Evolutionary conservation across 2,113 vertebrate species (phyloP).

Genomic region (Casuarius casuarius): DNA sequence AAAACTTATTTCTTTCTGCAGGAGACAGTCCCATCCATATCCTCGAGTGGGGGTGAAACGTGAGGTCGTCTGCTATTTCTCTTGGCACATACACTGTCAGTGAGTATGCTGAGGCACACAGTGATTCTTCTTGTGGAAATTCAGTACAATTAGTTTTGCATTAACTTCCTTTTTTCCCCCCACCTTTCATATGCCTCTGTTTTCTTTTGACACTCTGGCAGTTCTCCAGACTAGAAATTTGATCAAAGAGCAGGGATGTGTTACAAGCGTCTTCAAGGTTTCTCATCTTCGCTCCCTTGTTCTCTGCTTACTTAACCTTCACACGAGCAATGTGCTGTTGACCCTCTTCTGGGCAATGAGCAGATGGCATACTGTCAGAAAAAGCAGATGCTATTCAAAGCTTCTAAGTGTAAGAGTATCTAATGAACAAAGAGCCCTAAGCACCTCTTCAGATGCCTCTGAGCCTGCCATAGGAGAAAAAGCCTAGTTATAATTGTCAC

Average conservation of each 20-base stretch:
- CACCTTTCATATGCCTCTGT: neutral
- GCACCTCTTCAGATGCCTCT: neutral
- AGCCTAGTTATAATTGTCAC: neutral
- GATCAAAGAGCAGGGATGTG: neutral
- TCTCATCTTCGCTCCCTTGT: neutral
- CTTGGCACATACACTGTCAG: neutral
- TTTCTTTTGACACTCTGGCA: neutral
- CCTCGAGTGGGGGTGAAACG: neutral
- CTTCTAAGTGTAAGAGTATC: neutral
- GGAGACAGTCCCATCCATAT: neutral
- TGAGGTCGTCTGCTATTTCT: neutral
- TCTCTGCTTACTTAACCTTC: neutral
- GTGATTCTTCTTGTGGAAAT: neutral
- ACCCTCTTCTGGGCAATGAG: neutral
- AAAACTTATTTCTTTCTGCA: neutral
- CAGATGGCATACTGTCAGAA: neutral
- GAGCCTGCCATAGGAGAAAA: neutral
- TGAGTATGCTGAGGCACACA: neutral
- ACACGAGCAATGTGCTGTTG: rapidly evolving
- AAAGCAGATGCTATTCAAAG: neutral
- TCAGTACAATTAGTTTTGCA: neutral
- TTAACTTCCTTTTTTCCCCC: neutral
- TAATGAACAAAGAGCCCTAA: neutral
- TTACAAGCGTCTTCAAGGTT: neutral
- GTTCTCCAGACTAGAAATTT: neutral